Evolutionary conservation across 2,888 invertebrate species (phyloP), one percentile per base, ranked within the genome.

Genomic region (Brachycybe producta): DNA sequence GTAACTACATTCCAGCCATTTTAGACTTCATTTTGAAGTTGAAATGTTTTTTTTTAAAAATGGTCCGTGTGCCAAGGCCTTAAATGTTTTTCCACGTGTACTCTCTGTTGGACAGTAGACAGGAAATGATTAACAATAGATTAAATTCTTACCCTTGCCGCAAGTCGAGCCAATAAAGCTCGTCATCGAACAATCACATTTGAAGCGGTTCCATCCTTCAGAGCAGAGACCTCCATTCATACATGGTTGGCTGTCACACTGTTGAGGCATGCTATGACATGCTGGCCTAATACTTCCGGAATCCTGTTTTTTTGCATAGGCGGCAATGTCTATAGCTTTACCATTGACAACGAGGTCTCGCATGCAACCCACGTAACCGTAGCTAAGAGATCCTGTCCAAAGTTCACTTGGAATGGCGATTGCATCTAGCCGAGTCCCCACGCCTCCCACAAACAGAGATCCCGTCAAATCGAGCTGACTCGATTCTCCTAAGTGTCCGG

Each of bases 181-280:
- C 0, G 92, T 94, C 30, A 78, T 76, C 8, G 86, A 81, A 66
- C 95, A 95, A 67, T 95, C 92, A 65, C 95, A 95, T 47, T 88
- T 76, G 58, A 84, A 85, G 53, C 94, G 75, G 70, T 94, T 92
- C 94, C 94, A 95, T 0, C 95, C 95, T 66, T 94, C 92, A 3
- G 79, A 73, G 68, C 95, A 95, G 21, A 74, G 70, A 1, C 90
- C 91, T 2, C 83, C 82, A 64, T 94, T 87, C 67, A 86, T 79
- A 64, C 95, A 95, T 0, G 92, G 91, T 15, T 82, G 79, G 39
- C 82, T 83, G 49, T 63, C 58, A 58, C 71, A 72, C 53, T 66
- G 65, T 0, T 64, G 59, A n/a, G 65, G 62, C 52, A 61, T 61
- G 28, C 82, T 79, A 65, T 85, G 84, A 65, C 94, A 94, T 19